A percentile compares a stretch with the other conserved stretches of the same genome.
Evolutionary conservation across 2,113 vertebrate species (phyloP).

Genomic region (Circaetus gallicus): DNA sequence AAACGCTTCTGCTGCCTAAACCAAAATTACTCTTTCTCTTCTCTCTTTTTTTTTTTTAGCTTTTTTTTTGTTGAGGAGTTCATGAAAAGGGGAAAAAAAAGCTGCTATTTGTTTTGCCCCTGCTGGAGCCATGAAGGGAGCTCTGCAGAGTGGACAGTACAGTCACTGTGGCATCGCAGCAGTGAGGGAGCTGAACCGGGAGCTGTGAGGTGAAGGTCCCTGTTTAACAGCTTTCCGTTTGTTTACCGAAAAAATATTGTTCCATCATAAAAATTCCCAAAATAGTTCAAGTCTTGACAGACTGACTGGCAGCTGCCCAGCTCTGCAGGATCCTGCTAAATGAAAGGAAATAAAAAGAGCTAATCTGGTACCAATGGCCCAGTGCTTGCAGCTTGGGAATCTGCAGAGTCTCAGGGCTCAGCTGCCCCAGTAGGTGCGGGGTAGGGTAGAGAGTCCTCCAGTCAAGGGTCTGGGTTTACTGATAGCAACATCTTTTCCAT

Average conservation of each 20-base stretch:
- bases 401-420: not conserved
- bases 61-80: not conserved
- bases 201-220: constrained; percentile 71
- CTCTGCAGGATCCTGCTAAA: constrained; percentile 69
- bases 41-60: not conserved
- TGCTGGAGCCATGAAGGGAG: constrained; percentile 44
- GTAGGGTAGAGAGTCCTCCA: not conserved
- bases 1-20: constrained; percentile 7
- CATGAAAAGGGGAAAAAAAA: not conserved
- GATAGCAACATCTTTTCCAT: not conserved
- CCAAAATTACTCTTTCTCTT: not conserved
- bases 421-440: not conserved
- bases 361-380: constrained; percentile 36
- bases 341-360: constrained; percentile 64
- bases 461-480: not conserved
- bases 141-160: constrained; percentile 64
- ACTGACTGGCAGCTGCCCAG: constrained; percentile 77
- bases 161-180: constrained; percentile 64
- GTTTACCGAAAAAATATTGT: constrained; percentile 83
- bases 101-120: constrained; percentile 61
- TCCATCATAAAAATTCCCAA: constrained; percentile 84
- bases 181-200: constrained; percentile 67
- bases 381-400: constrained; percentile 11
- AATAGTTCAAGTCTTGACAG: constrained; percentile 78
- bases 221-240: constrained; percentile 77